These are phyloP conservation scores for Nomada ferruginata DNA, from an alignment of 2,888 invertebrate genomes.

Conservation along the genomic window DNA sequence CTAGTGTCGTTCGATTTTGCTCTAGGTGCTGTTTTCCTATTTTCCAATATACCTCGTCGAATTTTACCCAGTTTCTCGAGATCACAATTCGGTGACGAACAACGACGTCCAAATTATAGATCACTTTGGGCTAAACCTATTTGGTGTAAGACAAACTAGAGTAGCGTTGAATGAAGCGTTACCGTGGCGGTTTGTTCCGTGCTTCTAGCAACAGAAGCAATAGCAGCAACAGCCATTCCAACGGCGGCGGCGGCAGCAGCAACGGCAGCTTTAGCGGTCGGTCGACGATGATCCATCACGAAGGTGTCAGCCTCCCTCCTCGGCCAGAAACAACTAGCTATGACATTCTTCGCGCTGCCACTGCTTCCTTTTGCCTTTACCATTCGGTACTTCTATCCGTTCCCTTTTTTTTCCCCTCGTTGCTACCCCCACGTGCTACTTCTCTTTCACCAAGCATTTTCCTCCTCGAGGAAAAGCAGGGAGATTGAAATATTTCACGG, in stretches of 20 bases:
- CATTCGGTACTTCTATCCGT: conserved; percentile 68
- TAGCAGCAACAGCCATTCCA: conserved; percentile 68
- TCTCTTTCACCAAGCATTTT: conserved; percentile 28
- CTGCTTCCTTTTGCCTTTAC: conserved; percentile 76
- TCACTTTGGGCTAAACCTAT: neutral
- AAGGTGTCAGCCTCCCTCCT: conserved; percentile 81
- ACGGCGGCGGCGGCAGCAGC: conserved; percentile 64
- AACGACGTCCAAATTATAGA: neutral
- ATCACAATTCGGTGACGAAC: neutral
- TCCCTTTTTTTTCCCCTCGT: conserved; percentile 43
- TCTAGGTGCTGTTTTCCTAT: too few relatives aligned
- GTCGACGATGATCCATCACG: conserved; percentile 82
- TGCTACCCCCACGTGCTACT: conserved; percentile 41
- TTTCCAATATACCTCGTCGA: too few relatives aligned
- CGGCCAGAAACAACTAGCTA: conserved; percentile 82
- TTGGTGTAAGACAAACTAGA: conserved; percentile 10
- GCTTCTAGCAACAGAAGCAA: conserved; percentile 67
- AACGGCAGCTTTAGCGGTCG: conserved; percentile 78
- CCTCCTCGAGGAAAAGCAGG: conserved; percentile 12
- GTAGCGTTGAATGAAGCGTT: conserved; percentile 26
- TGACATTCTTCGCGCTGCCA: conserved; percentile 82
- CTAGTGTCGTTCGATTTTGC: too few relatives aligned
- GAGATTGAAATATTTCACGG: neutral
- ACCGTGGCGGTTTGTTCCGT: conserved; percentile 58
- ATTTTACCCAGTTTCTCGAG: neutral